These are phyloP conservation scores for Pristionchus mayeri DNA, from an alignment of 2,888 invertebrate genomes.

Conservation along the genomic window DNA sequence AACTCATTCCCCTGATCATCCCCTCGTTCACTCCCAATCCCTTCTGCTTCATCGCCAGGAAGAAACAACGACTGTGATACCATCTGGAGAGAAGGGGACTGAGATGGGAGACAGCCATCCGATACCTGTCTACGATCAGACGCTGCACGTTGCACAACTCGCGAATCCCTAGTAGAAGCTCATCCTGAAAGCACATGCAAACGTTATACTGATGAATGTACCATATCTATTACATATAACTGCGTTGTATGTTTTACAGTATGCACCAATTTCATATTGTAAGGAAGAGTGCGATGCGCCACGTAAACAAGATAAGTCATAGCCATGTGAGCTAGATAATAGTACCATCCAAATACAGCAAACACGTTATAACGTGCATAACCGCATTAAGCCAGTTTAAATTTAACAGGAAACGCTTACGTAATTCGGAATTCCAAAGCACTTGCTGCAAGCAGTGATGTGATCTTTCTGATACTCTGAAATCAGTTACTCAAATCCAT, in stretches of 20 bases:
- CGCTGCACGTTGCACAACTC: not conserved
- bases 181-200: too few species aligned
- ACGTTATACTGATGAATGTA: too few species aligned
- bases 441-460: not conserved
- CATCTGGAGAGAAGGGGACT: slow-evolving; percentile 55
- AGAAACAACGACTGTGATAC: slow-evolving; percentile 79
- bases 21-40: slow-evolving; percentile 68
- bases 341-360: too few species aligned
- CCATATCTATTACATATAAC: too few species aligned
- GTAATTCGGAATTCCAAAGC: not conserved
- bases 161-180: not conserved
- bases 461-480: not conserved
- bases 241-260: too few species aligned
- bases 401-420: too few species aligned
- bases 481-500: not conserved
- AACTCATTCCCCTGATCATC: slow-evolving; percentile 78
- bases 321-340: too few species aligned
- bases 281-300: too few species aligned
- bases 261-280: too few species aligned
- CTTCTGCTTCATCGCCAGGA: slow-evolving; percentile 73
- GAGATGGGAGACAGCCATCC: not conserved
- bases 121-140: not conserved
- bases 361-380: too few species aligned
- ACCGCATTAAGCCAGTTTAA: too few species aligned
- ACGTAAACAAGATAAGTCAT: too few species aligned